These are phyloP conservation scores for Poecile montanus DNA, from an alignment of 2,797 vertebrate genomes.

Conservation along the genomic window DNA sequence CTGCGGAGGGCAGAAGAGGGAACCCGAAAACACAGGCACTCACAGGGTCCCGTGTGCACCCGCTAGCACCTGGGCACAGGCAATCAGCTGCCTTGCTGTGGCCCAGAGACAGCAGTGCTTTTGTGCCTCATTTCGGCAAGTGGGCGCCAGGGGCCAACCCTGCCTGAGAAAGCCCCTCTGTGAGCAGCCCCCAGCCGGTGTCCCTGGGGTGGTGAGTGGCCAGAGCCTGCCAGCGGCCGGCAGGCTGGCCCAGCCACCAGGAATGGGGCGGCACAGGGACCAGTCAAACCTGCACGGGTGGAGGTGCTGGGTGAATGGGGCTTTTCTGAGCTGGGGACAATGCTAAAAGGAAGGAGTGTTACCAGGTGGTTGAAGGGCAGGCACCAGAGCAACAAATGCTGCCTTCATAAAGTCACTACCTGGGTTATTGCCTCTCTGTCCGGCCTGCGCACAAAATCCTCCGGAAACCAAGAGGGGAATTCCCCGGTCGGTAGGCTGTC, in stretches of 20 bases:
- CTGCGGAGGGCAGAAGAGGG: accelerated
- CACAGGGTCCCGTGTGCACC: accelerated
- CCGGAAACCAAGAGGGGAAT: constrained; percentile 35
- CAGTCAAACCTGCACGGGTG: neutral
- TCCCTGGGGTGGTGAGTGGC: neutral
- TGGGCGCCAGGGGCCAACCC: accelerated
- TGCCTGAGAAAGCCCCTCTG: neutral
- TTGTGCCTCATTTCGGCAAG: neutral
- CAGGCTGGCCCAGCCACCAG: neutral
- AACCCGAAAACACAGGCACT: neutral
- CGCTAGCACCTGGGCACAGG: accelerated
- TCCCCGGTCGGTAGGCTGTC: neutral
- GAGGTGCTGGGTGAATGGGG: constrained; percentile 19
- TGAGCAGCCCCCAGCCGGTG: neutral
- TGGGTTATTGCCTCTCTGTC: constrained; percentile 23
- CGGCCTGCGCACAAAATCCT: neutral
- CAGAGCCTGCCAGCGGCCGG: accelerated
- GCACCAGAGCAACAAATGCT: constrained; percentile 21
- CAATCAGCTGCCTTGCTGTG: neutral
- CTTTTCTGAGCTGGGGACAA: constrained; percentile 32
- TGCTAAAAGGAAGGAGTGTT: constrained; percentile 42
- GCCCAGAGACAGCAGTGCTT: neutral
- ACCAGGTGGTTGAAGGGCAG: constrained; percentile 41
- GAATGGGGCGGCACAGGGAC: neutral
- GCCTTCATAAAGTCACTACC: constrained; percentile 50